Evolutionary conservation across 1,140 invertebrate species (phyloP).

Genomic region (Ladona fulva): DNA sequence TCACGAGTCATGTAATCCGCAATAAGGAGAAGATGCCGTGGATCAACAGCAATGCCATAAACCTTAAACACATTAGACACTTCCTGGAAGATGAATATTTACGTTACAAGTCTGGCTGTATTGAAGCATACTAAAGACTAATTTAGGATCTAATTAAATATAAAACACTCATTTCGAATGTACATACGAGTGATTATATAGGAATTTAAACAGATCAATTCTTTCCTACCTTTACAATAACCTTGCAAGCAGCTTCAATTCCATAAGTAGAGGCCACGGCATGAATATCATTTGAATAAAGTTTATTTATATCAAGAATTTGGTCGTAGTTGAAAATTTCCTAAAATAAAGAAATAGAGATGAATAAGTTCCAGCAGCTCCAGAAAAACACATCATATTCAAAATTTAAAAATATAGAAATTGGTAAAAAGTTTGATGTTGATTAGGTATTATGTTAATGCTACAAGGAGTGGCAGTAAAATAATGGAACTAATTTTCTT

Average conservation of each 20-base stretch:
- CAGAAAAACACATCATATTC: too few species aligned
- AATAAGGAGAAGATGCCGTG: conserved; percentile 83
- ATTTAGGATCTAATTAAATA: conserved; percentile 18
- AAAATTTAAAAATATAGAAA: too few species aligned
- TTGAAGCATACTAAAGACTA: not conserved
- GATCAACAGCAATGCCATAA: conserved; percentile 93
- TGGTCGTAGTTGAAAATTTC: conserved; percentile 78
- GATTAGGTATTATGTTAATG: too few species aligned
- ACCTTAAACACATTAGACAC: conserved; percentile 88
- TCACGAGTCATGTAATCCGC: conserved; percentile 98
- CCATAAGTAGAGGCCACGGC: conserved; percentile 83
- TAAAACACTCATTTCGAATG: conserved; percentile 11
- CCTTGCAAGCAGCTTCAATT: conserved; percentile 87
- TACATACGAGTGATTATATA: not conserved
- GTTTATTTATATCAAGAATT: conserved; percentile 70
- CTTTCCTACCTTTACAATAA: conserved; percentile 57
- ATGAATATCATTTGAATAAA: conserved; percentile 95
- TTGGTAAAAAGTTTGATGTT: too few species aligned
- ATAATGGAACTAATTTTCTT: too few species aligned
- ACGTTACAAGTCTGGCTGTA: too few species aligned
- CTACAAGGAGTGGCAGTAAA: too few species aligned
- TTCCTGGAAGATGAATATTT: conserved; percentile 46
- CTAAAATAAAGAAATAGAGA: conserved; percentile 32
- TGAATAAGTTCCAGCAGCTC: conserved; percentile 19
- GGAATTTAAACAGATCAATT: conserved; percentile 38